Evolutionary conservation across 2,888 invertebrate species (phyloP).

Genomic region (Catocala nupta): DNA sequence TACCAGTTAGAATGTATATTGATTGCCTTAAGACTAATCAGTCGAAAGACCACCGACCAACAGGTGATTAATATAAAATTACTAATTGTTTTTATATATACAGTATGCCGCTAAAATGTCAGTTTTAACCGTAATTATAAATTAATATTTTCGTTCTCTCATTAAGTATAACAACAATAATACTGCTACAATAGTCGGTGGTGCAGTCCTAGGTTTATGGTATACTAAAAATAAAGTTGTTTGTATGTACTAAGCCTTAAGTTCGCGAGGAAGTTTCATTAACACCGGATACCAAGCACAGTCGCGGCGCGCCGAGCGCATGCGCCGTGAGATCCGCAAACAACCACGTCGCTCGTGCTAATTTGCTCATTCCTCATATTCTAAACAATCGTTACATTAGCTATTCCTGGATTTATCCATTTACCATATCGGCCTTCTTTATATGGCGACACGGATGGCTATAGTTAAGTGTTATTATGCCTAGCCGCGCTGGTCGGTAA

Average conservation of each 20-base stretch:
- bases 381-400: constrained; percentile 62
- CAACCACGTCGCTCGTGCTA: constrained; percentile 64
- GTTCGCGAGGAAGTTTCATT: constrained; percentile 55
- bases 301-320: constrained; percentile 25
- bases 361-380: constrained; percentile 64
- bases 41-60: too few relatives aligned
- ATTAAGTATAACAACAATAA: too few relatives aligned
- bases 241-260: constrained; percentile 17
- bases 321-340: constrained; percentile 77
- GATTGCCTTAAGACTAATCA: too few relatives aligned
- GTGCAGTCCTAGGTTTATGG: too few relatives aligned
- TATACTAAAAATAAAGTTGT: too few relatives aligned
- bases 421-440: constrained; percentile 18
- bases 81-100: too few relatives aligned
- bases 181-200: too few relatives aligned
- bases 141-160: too few relatives aligned
- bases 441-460: neutral
- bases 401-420: constrained; percentile 37
- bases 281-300: constrained; percentile 64
- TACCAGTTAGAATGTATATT: too few relatives aligned
- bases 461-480: neutral
- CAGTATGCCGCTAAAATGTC: too few relatives aligned
- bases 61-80: too few relatives aligned
- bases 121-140: too few relatives aligned
- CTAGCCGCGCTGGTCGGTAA: neutral